Evolutionary conservation across 2,797 vertebrate genomes (phyloP).

Genomic region (Erethizon dorsatum): DNA sequence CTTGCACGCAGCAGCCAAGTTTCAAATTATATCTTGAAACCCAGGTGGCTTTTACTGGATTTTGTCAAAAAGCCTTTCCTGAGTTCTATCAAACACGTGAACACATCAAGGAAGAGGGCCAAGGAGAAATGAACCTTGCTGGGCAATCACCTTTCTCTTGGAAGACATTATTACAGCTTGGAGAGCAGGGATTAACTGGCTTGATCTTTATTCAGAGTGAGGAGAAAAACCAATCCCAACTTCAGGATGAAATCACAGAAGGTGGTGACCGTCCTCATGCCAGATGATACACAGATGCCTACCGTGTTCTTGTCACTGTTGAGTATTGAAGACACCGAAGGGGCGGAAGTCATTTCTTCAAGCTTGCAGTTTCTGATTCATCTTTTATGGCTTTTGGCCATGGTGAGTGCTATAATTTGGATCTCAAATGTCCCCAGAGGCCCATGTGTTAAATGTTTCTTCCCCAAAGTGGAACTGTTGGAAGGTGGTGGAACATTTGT

Average conservation of each 20-base stretch:
- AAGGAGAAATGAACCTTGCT: not conserved
- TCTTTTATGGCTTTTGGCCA: not conserved
- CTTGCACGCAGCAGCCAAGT: slow-evolving; percentile 51
- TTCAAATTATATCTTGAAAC: slow-evolving; percentile 60
- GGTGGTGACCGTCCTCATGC: not conserved
- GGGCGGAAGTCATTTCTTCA: not conserved
- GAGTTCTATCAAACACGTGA: slow-evolving; percentile 38
- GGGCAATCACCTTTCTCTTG: slow-evolving; percentile 5
- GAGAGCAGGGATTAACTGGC: not conserved
- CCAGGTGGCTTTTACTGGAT: slow-evolving; percentile 76
- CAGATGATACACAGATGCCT: not conserved
- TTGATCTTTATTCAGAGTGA: not conserved
- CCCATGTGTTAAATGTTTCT: not conserved
- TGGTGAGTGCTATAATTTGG: not conserved
- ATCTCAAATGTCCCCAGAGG: not conserved
- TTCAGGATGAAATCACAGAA: not conserved
- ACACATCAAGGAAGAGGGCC: not conserved
- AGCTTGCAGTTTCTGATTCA: not conserved
- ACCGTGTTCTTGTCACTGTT: not conserved
- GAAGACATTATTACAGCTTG: slow-evolving; percentile 3
- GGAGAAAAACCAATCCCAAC: not conserved
- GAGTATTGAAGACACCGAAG: not conserved
- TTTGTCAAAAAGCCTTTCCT: slow-evolving; percentile 67
- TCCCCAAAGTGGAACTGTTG: not conserved
- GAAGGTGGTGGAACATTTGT: not conserved